Percentiles rank a stretch among this genome's conserved stretches.
These are phyloP conservation scores for Leptothorax acervorum DNA, from an alignment of 2,888 invertebrate species.

Conservation along the genomic window DNA sequence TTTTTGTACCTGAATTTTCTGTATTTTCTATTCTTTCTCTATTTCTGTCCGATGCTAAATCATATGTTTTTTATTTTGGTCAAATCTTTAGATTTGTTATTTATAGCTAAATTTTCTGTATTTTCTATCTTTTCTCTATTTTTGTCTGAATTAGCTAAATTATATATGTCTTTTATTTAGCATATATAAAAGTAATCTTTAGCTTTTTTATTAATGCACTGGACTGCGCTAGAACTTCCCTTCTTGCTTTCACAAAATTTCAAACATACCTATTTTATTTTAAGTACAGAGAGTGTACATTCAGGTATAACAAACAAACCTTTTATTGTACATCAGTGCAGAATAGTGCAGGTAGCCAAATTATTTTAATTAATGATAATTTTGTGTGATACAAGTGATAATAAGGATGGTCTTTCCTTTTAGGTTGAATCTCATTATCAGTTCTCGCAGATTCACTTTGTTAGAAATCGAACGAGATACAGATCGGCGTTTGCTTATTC, in stretches of 20 bases:
- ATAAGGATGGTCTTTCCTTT: background rate
- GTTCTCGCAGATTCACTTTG: background rate
- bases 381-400: background rate
- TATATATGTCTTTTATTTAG: background rate
- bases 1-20: background rate
- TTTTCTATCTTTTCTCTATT: background rate
- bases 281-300: background rate
- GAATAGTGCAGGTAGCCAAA: background rate
- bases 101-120: background rate
- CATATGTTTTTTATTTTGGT: background rate
- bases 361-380: constrained; percentile 2
- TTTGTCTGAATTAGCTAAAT: background rate
- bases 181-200: background rate
- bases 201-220: background rate
- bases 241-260: background rate
- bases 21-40: background rate
- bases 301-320: background rate
- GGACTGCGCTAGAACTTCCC: too few relatives aligned
- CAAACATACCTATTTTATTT: background rate
- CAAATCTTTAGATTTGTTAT: background rate
- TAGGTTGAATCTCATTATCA: constrained; percentile 8
- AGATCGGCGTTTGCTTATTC: background rate
- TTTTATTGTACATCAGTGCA: background rate
- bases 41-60: background rate
- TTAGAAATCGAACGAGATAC: background rate